phyloP scores from a whole-genome alignment of 2,797 vertebrate genomes.

The Brotula barbata region DNA sequence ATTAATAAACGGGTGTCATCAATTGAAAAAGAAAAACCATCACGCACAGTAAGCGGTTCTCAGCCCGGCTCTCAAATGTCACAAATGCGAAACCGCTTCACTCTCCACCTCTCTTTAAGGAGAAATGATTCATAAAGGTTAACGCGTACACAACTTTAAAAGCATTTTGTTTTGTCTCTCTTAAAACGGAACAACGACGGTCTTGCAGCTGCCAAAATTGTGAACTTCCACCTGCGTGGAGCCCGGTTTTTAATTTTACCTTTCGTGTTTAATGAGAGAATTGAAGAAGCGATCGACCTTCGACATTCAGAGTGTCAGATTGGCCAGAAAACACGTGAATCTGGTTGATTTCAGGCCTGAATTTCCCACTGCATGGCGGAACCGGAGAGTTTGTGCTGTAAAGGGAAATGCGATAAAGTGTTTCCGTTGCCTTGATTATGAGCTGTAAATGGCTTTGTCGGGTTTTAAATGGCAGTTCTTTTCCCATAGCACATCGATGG shows the following conservation, averaged over 20 bases:
- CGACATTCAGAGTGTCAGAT: no score
- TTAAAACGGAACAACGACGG: no score
- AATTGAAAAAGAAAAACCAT: slow-evolving; percentile 37
- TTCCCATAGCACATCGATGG: slow-evolving; percentile 70
- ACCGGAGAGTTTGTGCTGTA: slow-evolving; percentile 56
- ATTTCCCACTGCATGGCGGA: slow-evolving; percentile 42
- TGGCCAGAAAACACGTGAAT: not conserved
- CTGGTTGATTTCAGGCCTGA: not conserved
- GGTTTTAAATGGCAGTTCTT: slow-evolving; percentile 68
- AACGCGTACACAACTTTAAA: no score
- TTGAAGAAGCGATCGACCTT: no score
- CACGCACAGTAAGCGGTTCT: slow-evolving; percentile 49
- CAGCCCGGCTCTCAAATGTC: slow-evolving; percentile 41
- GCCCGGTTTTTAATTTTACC: no score
- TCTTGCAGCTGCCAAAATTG: no score
- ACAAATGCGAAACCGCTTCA: slow-evolving; percentile 1
- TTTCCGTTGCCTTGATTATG: slow-evolving; percentile 75
- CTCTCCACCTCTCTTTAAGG: not conserved
- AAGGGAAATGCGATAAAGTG: slow-evolving; percentile 73
- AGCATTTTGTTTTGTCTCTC: no score
- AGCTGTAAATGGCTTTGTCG: slow-evolving; percentile 77
- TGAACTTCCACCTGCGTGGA: no score
- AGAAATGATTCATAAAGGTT: no score
- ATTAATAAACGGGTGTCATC: slow-evolving; percentile 57
- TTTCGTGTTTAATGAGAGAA: no score